Evolutionary conservation across 2,888 invertebrate species (phyloP).

Genomic region (Lasioglossum oenotherae): DNA sequence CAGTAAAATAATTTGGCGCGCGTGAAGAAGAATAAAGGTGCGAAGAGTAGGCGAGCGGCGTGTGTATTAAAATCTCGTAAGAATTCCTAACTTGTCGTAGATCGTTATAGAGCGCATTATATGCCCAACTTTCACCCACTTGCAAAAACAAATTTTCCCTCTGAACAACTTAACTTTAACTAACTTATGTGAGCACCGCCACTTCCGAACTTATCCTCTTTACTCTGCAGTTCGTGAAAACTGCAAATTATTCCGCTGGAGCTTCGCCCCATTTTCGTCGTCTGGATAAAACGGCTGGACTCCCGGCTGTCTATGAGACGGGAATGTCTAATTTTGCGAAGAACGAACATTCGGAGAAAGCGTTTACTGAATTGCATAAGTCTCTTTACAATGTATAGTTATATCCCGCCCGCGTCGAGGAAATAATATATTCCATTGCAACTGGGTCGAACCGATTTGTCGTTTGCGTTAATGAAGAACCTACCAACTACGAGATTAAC

Average conservation of each 20-base stretch:
- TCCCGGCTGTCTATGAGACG: slow-evolving; percentile 25
- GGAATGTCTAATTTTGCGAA: slow-evolving; percentile 53
- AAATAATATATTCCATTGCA: background rate
- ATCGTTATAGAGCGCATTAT: slow-evolving; percentile 40
- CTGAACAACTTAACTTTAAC: slow-evolving; percentile 66
- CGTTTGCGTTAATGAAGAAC: background rate
- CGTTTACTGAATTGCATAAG: background rate
- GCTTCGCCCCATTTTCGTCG: slow-evolving; percentile 38
- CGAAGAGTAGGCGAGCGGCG: background rate
- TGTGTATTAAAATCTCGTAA: slow-evolving; percentile 28
- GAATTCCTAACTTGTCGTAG: slow-evolving; percentile 35
- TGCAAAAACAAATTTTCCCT: slow-evolving; percentile 61
- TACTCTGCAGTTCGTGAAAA: slow-evolving; percentile 58
- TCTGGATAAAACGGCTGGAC: slow-evolving; percentile 41
- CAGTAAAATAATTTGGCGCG: slow-evolving; percentile 27
- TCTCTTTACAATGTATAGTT: background rate
- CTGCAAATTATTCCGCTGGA: slow-evolving; percentile 53
- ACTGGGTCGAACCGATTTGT: background rate
- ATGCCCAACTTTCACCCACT: slow-evolving; percentile 50
- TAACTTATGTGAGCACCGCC: slow-evolving; percentile 62
- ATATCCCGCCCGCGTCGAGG: background rate
- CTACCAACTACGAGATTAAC: background rate
- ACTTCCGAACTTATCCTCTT: slow-evolving; percentile 63
- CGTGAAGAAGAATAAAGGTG: slow-evolving; percentile 1
- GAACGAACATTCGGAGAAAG: background rate